Base-by-base conservation (phyloP, 2,888 invertebrate species). In the Resseliella maxima region DNA sequence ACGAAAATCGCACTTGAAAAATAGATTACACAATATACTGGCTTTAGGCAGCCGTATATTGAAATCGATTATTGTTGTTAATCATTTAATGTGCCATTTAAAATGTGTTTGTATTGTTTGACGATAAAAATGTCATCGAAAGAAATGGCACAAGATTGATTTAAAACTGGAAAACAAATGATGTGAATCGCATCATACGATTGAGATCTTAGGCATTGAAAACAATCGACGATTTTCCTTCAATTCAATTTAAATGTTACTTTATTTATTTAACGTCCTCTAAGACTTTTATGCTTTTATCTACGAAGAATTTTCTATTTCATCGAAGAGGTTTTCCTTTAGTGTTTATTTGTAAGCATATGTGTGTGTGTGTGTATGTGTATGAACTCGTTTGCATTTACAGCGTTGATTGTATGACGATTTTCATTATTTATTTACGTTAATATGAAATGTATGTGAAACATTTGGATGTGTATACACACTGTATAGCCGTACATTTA, bases 211-310 rank as follows among this genome's bases (percentile, higher is more conserved):
- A 72, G 12, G 72, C 72, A 72, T 72, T 50, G 59, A 24, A 24
- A 24, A 72, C 72, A 35, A 72, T 72, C 59, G 31, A 72, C 72
- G 31, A 0, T 15, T 31, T 31, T 18, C 18, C 31, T 31, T 72
- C 72, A 72, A 72, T 72, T 72, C 72, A 72, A 72, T 72, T 72
- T 72, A 72, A 72, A 72, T 35, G 72, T 72, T 72, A 72, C 72
- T 72, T 72, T 72, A 72, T 72, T 35, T 31, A 72, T 72, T 72
- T 35, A 72, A 35, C 72, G 31, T n/a, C 72, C 18, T 72, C 31
- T 35, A 31, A 31, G 31, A 72, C 72, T 15, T 72, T 31, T 8
- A 59, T 59, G 6, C 72, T 27, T 31, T 59, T 59, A 15, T 59
- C 41, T 5, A 12, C 41, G 41, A 41, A 18, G 5, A 6, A 6